Evolutionary conservation across 2,888 invertebrate species (phyloP).

Genomic region (Clunio marinus): DNA sequence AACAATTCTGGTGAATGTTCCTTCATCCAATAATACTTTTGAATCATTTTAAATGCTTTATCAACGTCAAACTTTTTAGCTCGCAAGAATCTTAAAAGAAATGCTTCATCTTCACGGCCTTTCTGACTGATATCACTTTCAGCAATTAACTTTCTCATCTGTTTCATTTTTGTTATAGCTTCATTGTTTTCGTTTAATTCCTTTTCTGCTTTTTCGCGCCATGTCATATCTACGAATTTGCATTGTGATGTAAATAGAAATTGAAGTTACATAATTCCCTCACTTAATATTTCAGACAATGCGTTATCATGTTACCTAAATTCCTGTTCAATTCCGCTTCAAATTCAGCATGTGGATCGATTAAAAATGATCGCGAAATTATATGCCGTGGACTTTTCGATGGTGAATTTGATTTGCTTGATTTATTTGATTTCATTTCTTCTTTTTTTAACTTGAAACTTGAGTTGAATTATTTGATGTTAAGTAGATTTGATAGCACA

Average conservation of each 20-base stretch:
- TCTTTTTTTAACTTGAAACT: constrained; percentile 2
- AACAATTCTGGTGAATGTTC: constrained; percentile 51
- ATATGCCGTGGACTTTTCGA: constrained; percentile 6
- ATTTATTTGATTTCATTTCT: constrained; percentile 29
- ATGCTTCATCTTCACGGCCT: constrained; percentile 55
- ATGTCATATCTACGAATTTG: constrained; percentile 38
- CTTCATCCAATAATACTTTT: constrained; percentile 52
- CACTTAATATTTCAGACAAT: background rate
- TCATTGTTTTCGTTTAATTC: constrained; percentile 41
- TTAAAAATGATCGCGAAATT: constrained; percentile 33
- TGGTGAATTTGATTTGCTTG: constrained; percentile 34
- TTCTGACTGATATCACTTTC: constrained; percentile 42
- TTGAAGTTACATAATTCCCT: background rate
- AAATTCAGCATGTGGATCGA: constrained; percentile 39
- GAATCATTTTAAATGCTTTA: constrained; percentile 52
- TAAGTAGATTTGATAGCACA: too few relatives aligned
- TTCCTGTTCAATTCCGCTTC: constrained; percentile 40
- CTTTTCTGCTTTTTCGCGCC: constrained; percentile 41
- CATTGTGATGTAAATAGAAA: too few relatives aligned
- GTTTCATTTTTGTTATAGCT: constrained; percentile 39
- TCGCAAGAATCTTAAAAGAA: constrained; percentile 57
- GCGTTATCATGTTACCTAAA: constrained; percentile 37
- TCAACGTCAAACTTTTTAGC: constrained; percentile 55
- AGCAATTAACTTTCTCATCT: constrained; percentile 39
- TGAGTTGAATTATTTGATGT: background rate